A percentile compares a stretch with the other conserved stretches of the same genome.
These are phyloP conservation scores for Semicossyphus pulcher DNA, from an alignment of 2,113 vertebrate genomes.

Conservation along the genomic window DNA sequence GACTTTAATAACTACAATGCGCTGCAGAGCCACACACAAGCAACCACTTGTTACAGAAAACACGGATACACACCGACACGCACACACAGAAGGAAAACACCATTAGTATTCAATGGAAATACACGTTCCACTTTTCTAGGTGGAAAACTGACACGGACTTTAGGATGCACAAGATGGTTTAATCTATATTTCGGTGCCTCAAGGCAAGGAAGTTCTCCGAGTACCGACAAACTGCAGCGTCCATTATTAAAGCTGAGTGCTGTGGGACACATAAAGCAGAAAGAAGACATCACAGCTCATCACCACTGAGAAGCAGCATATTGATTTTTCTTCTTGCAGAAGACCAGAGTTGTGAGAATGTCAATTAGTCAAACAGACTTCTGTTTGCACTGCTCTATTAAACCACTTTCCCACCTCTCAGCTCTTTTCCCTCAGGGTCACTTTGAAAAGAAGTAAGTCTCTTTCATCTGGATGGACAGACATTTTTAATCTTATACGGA, in stretches of 20 bases:
- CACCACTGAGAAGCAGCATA: neutral
- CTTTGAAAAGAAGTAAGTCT: constrained; percentile 1
- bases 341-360: neutral
- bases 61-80: constrained; percentile 36
- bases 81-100: constrained; percentile 36
- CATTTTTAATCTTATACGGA: neutral
- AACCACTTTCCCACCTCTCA: constrained; percentile 14
- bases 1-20: constrained; percentile 82
- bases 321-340: neutral
- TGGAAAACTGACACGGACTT: constrained; percentile 10
- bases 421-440: neutral
- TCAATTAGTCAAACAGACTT: neutral
- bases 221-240: too few relatives aligned
- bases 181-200: neutral
- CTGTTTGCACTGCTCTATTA: neutral
- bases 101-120: constrained; percentile 15
- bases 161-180: constrained; percentile 17
- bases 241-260: too few relatives aligned
- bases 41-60: constrained; percentile 71
- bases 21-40: constrained; percentile 68
- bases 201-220: neutral
- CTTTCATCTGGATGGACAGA: constrained; percentile 33
- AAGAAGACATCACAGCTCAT: too few relatives aligned
- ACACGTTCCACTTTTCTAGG: constrained; percentile 11
- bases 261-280: too few relatives aligned